Evolutionary conservation across 30 jellyfish, hydroid and myxozoan species (phyloP).

Genomic region (Cassiopea andromeda): DNA sequence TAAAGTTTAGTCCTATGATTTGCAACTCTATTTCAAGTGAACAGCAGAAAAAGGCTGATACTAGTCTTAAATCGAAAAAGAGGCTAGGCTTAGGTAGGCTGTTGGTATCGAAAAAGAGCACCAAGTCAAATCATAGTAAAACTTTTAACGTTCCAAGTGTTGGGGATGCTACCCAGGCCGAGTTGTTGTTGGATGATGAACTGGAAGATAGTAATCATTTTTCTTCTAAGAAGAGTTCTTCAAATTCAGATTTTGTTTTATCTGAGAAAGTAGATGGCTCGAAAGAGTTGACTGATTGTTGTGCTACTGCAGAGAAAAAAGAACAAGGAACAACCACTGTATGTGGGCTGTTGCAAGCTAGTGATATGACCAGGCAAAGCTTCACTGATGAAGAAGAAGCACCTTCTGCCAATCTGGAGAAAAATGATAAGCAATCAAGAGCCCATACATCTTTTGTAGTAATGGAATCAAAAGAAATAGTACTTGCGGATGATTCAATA

Average conservation of each 20-base stretch:
- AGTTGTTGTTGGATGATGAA: background rate
- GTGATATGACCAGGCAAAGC: background rate
- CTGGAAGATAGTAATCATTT: background rate
- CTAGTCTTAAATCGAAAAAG: background rate
- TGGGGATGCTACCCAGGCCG: constrained; percentile 26
- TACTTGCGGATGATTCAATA: background rate
- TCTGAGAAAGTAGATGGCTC: background rate
- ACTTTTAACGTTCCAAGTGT: background rate
- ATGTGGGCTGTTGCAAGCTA: background rate
- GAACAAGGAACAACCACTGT: background rate
- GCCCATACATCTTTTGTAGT: background rate
- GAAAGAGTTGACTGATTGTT: background rate
- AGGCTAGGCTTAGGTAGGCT: background rate
- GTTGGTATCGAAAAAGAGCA: background rate
- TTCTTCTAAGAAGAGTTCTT: background rate
- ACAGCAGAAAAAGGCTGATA: background rate
- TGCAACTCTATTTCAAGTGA: background rate
- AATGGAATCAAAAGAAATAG: background rate
- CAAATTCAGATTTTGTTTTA: background rate
- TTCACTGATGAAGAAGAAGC: background rate
- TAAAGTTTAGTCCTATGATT: constrained; percentile 28
- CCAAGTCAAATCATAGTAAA: background rate
- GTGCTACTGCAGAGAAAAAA: background rate
- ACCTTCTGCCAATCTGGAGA: background rate
- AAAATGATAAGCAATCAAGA: background rate